A percentile compares a stretch with the other conserved stretches of the same genome.
These are phyloP conservation scores for Torymus auratus DNA, from an alignment of 2,888 invertebrate genomes.

Conservation along the genomic window DNA sequence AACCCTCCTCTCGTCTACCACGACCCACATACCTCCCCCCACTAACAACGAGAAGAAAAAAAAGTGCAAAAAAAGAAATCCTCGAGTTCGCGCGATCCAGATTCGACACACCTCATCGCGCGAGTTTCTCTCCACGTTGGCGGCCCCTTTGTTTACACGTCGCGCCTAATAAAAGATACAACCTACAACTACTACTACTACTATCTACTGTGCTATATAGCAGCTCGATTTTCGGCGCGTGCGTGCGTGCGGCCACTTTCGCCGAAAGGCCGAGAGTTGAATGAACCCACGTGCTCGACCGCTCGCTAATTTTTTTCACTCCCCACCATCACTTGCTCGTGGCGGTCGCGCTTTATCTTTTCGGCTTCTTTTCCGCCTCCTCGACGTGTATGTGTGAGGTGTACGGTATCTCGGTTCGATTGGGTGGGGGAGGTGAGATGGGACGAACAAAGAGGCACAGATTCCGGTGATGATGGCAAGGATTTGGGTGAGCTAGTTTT, in stretches of 20 bases:
- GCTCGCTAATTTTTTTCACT: constrained; percentile 68
- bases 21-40: too few species aligned
- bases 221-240: constrained; percentile 10
- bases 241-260: constrained; percentile 25
- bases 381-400: neutral
- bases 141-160: too few species aligned
- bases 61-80: too few species aligned
- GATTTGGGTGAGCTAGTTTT: too few species aligned
- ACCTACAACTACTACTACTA: too few species aligned
- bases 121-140: too few species aligned
- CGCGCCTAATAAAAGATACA: too few species aligned
- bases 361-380: neutral
- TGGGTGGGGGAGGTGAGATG: neutral
- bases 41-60: too few species aligned
- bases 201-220: constrained; percentile 7
- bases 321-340: neutral
- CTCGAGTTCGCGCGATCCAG: too few species aligned
- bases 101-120: too few species aligned
- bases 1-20: too few species aligned
- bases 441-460: neutral
- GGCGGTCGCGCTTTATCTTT: neutral
- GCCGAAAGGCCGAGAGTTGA: constrained; percentile 66
- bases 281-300: constrained; percentile 72
- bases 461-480: neutral
- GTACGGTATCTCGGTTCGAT: constrained; percentile 24